Evolutionary conservation across 2,888 invertebrate genomes (phyloP), one percentile per base, ranked within the genome.

Genomic region (Scaptomyza polygonia): DNA sequence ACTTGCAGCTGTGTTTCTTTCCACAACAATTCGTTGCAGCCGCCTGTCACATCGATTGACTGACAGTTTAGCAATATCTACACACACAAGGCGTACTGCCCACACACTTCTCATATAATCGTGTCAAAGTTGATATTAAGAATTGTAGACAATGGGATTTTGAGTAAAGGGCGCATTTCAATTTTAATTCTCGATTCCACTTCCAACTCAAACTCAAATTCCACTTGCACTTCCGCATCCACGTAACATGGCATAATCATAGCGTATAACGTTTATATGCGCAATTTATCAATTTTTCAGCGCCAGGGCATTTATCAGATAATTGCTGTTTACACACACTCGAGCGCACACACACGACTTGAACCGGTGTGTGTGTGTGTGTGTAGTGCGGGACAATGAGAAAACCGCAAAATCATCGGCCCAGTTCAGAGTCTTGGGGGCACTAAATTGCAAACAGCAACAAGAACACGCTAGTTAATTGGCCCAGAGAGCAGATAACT

Each of bases 261-360:
- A 82, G 86, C 81, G 62, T 76, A 39, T 39, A 87, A 85, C 79
- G 79, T 87, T 82, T 78, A 87, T 82, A 87, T 78, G 71, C 72
- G 72, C 86, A 87, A 87, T 82, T 82, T 82, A 82, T 82, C 82
- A 85, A 82, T 85, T 87, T 82, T 82, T 87, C 82, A 82, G 82
- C 86, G 82, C 82, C 82, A 53, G 71, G 79, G 72, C 76, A 87
- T 87, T 82, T 82, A 82, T 87, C 88, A 71, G 88, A 87, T 82
- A 82, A 82, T 82, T 82, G 82, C 79, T 82, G 86, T 87, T 82
- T 87, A 64, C 88, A 85, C 88, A 87, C 85, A 85, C 66, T 67
- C 59, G 56, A 57, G 21, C 64, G 69, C 36, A 59, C 63, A 67
- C 40, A 47, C 45, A 45, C 36, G 36, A 12, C 18, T n/a, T 25